A percentile compares a stretch with the other conserved stretches of the same genome.
Conservation (phyloP, 2,797 vertebrate species). For the Adrianichthys oophorus region DNA sequence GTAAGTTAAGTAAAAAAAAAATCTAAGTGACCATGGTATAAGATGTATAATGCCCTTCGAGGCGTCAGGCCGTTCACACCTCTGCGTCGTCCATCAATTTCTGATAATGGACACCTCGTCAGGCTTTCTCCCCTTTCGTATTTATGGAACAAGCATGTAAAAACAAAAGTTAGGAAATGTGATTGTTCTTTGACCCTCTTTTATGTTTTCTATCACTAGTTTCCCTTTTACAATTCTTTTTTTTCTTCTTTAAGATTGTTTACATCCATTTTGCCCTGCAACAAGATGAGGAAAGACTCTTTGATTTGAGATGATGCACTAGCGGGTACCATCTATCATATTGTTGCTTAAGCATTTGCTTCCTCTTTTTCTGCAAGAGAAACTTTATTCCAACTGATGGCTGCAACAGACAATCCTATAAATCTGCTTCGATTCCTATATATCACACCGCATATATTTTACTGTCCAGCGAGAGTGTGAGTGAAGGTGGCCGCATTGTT, state of each 20-base stretch:
- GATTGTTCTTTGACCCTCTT: not conserved
- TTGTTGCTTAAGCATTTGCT: slow-evolving; percentile 69
- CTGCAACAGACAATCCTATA: slow-evolving; percentile 73
- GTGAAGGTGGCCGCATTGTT: slow-evolving; percentile 22
- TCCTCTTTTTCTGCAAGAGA: slow-evolving; percentile 42
- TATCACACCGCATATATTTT: slow-evolving; percentile 70
- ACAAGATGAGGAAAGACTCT: slow-evolving; percentile 64
- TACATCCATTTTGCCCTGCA: slow-evolving; percentile 61
- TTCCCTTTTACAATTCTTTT: slow-evolving; percentile 43
- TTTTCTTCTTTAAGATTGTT: slow-evolving; percentile 51
- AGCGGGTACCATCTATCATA: slow-evolving; percentile 73
- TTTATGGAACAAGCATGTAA: too few relatives aligned
- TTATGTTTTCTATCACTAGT: slow-evolving; percentile 15
- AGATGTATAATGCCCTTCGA: too few relatives aligned
- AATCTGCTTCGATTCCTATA: slow-evolving; percentile 65
- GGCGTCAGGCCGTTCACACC: too few relatives aligned
- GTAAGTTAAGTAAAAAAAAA: too few relatives aligned
- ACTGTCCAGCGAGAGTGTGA: slow-evolving; percentile 46
- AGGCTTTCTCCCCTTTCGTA: too few relatives aligned
- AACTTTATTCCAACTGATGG: slow-evolving; percentile 78
- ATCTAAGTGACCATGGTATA: too few relatives aligned
- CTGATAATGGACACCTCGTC: too few relatives aligned
- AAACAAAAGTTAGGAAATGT: too few relatives aligned
- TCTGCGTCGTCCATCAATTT: too few relatives aligned
- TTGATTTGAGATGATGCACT: slow-evolving; percentile 53